These are phyloP conservation scores for Chlorodrepanis virens DNA, from an alignment of 2,113 vertebrate genomes.

Conservation along the genomic window DNA sequence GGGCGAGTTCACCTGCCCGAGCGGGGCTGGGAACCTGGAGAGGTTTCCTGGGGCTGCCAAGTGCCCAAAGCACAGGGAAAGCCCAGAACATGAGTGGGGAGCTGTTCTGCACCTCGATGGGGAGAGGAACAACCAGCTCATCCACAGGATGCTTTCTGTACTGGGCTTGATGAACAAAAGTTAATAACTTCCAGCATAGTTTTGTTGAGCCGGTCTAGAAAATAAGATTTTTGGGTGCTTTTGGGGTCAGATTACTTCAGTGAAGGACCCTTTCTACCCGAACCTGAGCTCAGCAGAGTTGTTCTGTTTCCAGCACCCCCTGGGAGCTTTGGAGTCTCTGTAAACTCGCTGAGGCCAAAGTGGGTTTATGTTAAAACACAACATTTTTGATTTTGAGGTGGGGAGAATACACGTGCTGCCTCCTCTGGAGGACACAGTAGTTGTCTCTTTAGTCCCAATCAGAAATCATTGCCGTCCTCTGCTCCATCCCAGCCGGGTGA, in stretches of 20 bases:
- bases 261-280: not conserved
- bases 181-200: fast-evolving
- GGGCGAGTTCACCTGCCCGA: not conserved
- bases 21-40: not conserved
- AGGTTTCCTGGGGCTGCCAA: not conserved
- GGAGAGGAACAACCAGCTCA: not conserved
- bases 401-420: fast-evolving
- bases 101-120: not conserved
- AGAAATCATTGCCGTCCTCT: not conserved
- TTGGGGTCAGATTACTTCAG: not conserved
- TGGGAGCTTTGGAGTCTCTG: fast-evolving
- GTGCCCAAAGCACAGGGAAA: fast-evolving
- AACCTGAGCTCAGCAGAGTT: not conserved
- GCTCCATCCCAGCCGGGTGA: not conserved
- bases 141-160: not conserved
- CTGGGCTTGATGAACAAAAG: not conserved
- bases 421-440: not conserved
- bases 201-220: not conserved
- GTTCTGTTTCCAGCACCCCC: not conserved
- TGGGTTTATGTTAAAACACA: not conserved
- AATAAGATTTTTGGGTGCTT: not conserved
- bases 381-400: not conserved
- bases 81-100: not conserved
- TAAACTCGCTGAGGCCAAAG: fast-evolving
- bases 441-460: not conserved